Evolutionary conservation across 2,888 invertebrate species (phyloP).

Genomic region (Drosophila quasianomalipes): DNA sequence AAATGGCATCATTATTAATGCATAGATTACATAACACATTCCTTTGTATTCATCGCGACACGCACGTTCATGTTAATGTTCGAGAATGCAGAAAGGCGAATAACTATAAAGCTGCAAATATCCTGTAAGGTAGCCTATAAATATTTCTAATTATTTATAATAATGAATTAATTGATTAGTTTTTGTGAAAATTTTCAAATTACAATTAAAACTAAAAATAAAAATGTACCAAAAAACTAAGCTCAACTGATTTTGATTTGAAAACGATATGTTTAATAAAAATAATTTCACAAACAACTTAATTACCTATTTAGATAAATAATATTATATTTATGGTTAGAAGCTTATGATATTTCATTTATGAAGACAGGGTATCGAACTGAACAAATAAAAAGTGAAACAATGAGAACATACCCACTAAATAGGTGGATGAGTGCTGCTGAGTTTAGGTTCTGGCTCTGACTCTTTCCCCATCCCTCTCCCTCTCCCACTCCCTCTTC

Average conservation of each 20-base stretch:
- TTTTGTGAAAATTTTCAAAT: not conserved
- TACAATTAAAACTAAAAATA: not conserved
- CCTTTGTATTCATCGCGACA: constrained; percentile 26
- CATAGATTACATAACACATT: constrained; percentile 27
- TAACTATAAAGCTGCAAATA: constrained; percentile 1
- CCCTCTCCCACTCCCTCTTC: not conserved
- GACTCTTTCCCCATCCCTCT: not conserved
- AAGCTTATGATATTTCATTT: too few relatives aligned
- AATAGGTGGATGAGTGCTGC: constrained; percentile 3
- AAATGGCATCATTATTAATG: constrained; percentile 51
- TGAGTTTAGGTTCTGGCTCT: not conserved
- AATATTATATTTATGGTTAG: not conserved
- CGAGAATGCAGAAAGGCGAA: constrained; percentile 11
- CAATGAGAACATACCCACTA: not conserved
- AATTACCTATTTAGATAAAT: not conserved
- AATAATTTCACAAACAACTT: not conserved
- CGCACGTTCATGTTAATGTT: constrained; percentile 42
- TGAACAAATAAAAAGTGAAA: not conserved
- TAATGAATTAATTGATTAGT: not conserved
- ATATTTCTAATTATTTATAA: not conserved
- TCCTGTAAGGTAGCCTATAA: not conserved
- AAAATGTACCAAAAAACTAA: not conserved
- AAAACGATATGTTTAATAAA: not conserved
- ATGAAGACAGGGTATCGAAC: constrained; percentile 4
- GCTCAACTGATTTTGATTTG: not conserved